Conservation (phyloP, 1,140 invertebrate genomes). For the Babylonia areolata region DNA sequence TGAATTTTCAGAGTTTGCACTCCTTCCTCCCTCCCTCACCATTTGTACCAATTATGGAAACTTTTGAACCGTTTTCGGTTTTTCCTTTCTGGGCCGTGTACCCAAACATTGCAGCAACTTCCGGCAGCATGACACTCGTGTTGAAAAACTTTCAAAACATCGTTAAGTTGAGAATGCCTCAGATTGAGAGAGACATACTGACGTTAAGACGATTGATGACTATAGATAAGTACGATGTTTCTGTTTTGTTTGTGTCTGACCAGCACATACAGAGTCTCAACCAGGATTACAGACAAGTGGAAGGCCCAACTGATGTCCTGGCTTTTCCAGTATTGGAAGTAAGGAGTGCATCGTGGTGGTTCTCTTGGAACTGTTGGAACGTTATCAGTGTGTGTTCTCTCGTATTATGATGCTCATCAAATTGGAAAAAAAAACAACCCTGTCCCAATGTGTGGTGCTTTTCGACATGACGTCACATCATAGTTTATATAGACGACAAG, state of each 20-base stretch:
- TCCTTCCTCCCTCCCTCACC: no score
- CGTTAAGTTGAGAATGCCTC: conserved; percentile 40
- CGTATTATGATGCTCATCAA: no score
- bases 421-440: no score
- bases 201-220: conserved; percentile 40
- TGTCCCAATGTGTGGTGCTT: no score
- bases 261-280: conserved; percentile 45
- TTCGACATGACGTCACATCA: no score
- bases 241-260: conserved; percentile 45
- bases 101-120: conserved; percentile 29
- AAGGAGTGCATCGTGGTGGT: background rate
- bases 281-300: conserved; percentile 44
- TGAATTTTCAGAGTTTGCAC: no score
- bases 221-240: conserved; percentile 47
- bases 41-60: background rate
- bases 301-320: conserved; percentile 57
- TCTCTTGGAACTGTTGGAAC: no score
- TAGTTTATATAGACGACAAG: no score
- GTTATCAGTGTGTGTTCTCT: no score
- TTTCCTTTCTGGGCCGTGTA: background rate
- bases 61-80: background rate
- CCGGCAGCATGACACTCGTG: conserved; percentile 43
- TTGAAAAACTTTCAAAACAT: conserved; percentile 52
- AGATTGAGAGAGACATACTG: conserved; percentile 44
- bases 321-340: conserved; percentile 58